Percentiles rank a stretch among this genome's conserved stretches.
Conservation (phyloP, 2,797 vertebrate species). For the Lophotriccus pileatus region DNA sequence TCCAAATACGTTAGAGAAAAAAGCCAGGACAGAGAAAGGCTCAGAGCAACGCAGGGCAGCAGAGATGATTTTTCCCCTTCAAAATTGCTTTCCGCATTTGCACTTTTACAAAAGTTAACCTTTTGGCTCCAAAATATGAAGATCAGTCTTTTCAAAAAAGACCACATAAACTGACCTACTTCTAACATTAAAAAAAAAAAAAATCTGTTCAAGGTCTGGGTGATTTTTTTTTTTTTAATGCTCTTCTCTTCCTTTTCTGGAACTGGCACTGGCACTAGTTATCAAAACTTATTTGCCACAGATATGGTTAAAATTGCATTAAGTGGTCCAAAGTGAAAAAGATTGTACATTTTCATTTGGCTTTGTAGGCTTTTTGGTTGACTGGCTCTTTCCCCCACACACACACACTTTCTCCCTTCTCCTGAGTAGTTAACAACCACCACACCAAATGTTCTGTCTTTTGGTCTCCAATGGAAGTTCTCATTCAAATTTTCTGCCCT, state of each 20-base stretch:
- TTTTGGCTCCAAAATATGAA: background rate
- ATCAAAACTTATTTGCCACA: background rate
- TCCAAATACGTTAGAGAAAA: background rate
- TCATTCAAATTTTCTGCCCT: background rate
- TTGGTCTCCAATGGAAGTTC: background rate
- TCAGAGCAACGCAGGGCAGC: background rate
- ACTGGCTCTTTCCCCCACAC: background rate
- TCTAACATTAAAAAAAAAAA: background rate
- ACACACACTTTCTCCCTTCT: background rate
- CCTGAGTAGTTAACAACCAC: background rate
- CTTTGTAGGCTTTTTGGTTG: background rate
- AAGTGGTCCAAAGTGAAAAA: background rate
- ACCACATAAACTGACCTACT: background rate
- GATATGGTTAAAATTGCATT: background rate
- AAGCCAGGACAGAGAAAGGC: background rate
- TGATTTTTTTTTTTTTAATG: background rate
- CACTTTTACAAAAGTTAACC: background rate
- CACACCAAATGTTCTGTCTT: background rate
- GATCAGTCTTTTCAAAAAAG: background rate
- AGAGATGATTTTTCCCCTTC: background rate
- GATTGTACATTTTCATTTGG: background rate
- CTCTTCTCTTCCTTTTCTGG: background rate
- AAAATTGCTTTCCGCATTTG: background rate
- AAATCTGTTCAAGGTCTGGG: background rate
- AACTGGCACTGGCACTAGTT: background rate